Conservation (phyloP, 2,797 vertebrate genomes). For the Notoglanidium macrostoma region DNA sequence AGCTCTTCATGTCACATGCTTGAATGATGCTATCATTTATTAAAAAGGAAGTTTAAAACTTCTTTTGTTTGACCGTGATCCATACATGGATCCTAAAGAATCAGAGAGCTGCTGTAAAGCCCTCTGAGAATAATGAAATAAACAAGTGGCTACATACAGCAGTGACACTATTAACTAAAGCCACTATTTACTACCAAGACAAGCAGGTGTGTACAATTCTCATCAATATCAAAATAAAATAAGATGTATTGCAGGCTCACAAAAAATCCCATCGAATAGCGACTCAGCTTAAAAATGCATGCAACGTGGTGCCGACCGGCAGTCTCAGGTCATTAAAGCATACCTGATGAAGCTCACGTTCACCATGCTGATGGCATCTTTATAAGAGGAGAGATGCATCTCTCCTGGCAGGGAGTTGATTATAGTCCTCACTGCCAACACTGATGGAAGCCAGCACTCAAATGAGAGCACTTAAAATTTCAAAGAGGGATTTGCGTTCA, state of each 20-base stretch:
- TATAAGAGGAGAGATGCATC: slow-evolving; percentile 29
- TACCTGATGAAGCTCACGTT: slow-evolving; percentile 35
- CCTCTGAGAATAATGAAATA: neutral
- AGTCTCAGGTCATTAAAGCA: slow-evolving; percentile 19
- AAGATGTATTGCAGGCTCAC: neutral
- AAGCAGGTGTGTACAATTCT: neutral
- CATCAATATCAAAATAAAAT: neutral
- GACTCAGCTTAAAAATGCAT: neutral
- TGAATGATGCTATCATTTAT: neutral
- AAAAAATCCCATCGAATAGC: neutral
- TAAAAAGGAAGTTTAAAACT: neutral
- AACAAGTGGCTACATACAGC: neutral
- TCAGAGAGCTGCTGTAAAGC: neutral
- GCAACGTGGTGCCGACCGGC: neutral
- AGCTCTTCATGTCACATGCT: neutral
- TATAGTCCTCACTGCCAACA: slow-evolving; percentile 29
- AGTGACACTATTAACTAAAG: no score
- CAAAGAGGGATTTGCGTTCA: slow-evolving; percentile 28
- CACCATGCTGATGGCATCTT: slow-evolving; percentile 37
- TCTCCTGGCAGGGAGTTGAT: slow-evolving; percentile 27
- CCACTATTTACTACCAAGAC: neutral
- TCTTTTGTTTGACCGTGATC: slow-evolving; percentile 8
- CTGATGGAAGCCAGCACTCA: slow-evolving; percentile 38
- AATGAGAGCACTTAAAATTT: slow-evolving; percentile 34
- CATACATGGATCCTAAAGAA: neutral